Evolutionary conservation across 64 coral and sea anemone genomes (phyloP), one percentile per base, ranked within the genome.

Genomic region (Platygyra sinensis): DNA sequence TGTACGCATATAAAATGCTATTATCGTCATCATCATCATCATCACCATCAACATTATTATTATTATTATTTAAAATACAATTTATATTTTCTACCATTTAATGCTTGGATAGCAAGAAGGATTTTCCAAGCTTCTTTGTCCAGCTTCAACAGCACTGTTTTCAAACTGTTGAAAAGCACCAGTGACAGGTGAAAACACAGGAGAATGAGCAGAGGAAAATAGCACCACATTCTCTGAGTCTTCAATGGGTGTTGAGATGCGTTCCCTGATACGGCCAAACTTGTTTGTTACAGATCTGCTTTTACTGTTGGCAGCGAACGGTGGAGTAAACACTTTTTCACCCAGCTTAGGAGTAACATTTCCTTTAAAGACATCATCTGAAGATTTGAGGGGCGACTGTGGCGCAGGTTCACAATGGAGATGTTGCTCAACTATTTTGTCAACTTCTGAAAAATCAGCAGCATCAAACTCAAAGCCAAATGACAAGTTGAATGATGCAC

Each of bases 401-500:
- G 64, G 52, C 27, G 7, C 24, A 25, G 20, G 22, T 55, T 75
- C 46, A 72, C 16, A 15, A 50, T 32, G 72, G 83, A 79, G 28
- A 76, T 91, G 89, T 65, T 95, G 89, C 50, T 91, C 73, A 42
- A 88, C 95, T 16, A 99, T 95, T 59, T 90, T 88, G 31, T 99
- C 96, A 38, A 99, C 82, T 74, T 93, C 91, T 20, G 88, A 91
- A 16, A 99, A 85, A 76, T 88, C 93, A 19, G 94, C 90, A 8
- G 88, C 90, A 86, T 99, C 96, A 91, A 99, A 93, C 29, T 99
- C 94, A 90, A 98, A 98, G 39, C 96, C 93, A 93, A 89, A 90
- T 67, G 94, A 99, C 52, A 95, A 60, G 52, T 67, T 99, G 59
- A 93, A 89, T 16, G 89, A 93, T 16, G 80, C 65, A 77, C 38